phyloP scores from a whole-genome alignment of 2,888 invertebrate genomes.

The Dastarcus helophoroides region DNA sequence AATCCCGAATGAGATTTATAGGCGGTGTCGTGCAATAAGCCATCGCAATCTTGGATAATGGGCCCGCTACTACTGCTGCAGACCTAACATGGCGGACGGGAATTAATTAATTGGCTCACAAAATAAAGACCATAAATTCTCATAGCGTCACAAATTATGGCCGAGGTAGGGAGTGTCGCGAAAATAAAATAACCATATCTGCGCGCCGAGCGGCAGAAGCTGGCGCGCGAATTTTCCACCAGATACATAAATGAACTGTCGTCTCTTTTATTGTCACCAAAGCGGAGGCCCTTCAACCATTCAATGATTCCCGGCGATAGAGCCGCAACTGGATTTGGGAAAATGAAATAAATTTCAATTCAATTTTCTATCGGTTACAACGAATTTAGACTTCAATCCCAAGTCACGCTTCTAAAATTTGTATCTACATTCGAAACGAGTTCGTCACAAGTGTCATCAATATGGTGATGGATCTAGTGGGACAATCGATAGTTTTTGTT shows the following conservation, averaged over 20 bases:
- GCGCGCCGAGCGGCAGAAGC: slow-evolving; percentile 19
- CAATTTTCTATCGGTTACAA: too few relatives aligned
- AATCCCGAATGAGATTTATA: slow-evolving; percentile 36
- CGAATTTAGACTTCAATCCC: too few relatives aligned
- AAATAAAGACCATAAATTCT: slow-evolving; percentile 41
- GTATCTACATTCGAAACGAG: too few relatives aligned
- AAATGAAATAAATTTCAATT: too few relatives aligned
- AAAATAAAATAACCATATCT: slow-evolving; percentile 40
- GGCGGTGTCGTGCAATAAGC: slow-evolving; percentile 36
- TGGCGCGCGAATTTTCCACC: slow-evolving; percentile 11
- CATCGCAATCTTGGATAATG: slow-evolving; percentile 39
- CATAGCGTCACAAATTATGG: slow-evolving; percentile 40
- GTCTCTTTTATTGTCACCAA: slow-evolving; percentile 11
- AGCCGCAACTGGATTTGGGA: too few relatives aligned
- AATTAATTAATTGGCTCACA: slow-evolving; percentile 41
- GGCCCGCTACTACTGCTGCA: slow-evolving; percentile 28
- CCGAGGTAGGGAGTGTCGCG: slow-evolving; percentile 38
- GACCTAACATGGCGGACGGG: slow-evolving; percentile 34
- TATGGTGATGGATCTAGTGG: too few relatives aligned
- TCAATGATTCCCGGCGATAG: too few relatives aligned
- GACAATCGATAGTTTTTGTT: too few relatives aligned
- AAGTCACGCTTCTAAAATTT: too few relatives aligned
- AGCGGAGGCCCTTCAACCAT: too few relatives aligned
- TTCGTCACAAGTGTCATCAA: too few relatives aligned
- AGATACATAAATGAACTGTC: slow-evolving; percentile 13